Conservation (phyloP, 2,797 vertebrate species). For the Tarsius wallacei region DNA sequence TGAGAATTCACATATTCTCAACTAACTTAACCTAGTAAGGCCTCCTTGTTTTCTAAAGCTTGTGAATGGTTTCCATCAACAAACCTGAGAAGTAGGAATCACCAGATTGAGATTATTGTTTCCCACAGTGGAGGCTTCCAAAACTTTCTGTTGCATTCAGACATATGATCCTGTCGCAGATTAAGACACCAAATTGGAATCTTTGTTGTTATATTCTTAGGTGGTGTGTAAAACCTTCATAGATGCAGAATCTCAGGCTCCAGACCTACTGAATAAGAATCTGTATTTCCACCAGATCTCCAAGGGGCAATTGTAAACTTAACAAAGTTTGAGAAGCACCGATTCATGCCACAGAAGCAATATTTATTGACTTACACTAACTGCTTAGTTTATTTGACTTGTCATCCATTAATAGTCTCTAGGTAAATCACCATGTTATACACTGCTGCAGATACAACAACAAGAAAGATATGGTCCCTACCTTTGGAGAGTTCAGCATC, state of each 20-base stretch:
- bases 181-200: background rate
- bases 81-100: background rate
- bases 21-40: constrained; percentile 27
- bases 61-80: background rate
- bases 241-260: background rate
- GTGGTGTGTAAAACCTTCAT: background rate
- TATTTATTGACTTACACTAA: background rate
- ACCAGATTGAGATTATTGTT: background rate
- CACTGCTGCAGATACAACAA: background rate
- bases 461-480: background rate
- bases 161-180: background rate
- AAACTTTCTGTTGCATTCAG: background rate
- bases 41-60: constrained; percentile 19
- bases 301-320: background rate
- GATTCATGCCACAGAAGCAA: background rate
- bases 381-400: background rate
- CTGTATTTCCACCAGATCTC: background rate
- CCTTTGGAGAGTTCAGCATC: background rate
- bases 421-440: background rate
- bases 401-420: background rate
- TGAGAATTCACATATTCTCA: constrained; percentile 69
- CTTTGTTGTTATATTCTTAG: background rate
- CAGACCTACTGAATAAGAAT: background rate
- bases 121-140: background rate
- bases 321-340: background rate